Evolutionary conservation across 2,113 vertebrate species (phyloP), one percentile per base, ranked within the genome.

Genomic region (Tyrannus savana): DNA sequence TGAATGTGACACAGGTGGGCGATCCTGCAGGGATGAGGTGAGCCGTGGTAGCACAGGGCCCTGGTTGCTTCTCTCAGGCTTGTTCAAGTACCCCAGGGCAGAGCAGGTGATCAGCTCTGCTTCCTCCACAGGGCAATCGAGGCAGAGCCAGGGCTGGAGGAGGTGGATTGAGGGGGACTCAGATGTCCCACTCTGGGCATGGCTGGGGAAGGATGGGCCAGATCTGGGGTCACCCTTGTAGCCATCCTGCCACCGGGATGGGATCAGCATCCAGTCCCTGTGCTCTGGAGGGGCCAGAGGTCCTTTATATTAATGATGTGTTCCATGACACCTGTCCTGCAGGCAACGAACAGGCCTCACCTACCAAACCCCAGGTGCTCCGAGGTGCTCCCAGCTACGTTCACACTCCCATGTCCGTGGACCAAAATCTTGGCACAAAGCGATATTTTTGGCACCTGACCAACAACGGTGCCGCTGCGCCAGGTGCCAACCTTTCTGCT

Each of bases 401-500:
- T 55, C 46, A 21, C 53, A 12, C 7, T 30, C 13, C 41, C 0
- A 0, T 5, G 47, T 31, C 59, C 86, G 39, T 7, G 62, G 50
- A 49, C 19, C 16, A 5, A 74, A 52, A 25, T 23, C 39, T 28
- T 44, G 22, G 19, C 44, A 7, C 15, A 74, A 73, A 66, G 24
- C 1, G 42, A 9, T 30, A 16, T 55, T 67, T 67, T 81, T 6
- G 14, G 31, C 30, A 39, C 59, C 90, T 19, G 25, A 14, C 19
- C 2, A 0, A 4, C 41, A 5, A 14, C 0, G 0, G 30, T 6
- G 16, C 49, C 28, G 0, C 39, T 6, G 41, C 19, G 6, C 41
- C 47, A 4, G 35, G 14, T 17, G 46, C 67, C 42, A 4, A 30
- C 19, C 35, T 60, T 35, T 9, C 39, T 30, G n/a, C 71, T 72